Evolutionary conservation across 2,888 invertebrate species (phyloP).

Genomic region (Diachrysia chrysitis): DNA sequence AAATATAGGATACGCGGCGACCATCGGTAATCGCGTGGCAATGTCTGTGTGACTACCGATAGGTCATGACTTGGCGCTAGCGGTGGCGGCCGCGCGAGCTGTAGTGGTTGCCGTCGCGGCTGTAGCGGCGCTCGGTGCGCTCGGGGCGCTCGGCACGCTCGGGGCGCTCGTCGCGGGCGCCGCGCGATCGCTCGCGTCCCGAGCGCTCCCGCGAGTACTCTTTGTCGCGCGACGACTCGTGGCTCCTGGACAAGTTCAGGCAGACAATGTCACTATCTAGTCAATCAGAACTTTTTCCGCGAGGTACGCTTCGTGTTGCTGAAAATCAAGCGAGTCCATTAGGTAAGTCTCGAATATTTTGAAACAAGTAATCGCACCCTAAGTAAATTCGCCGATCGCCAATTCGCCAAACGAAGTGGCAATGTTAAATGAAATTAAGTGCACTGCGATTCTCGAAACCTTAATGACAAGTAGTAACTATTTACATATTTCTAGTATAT

Average conservation of each 20-base stretch:
- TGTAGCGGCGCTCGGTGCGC: constrained; percentile 82
- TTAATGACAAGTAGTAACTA: too few relatives aligned
- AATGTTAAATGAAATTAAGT: constrained; percentile 7
- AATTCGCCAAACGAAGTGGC: constrained; percentile 3
- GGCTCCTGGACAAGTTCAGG: constrained; percentile 35
- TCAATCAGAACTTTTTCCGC: not conserved
- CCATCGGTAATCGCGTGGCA: constrained; percentile 12
- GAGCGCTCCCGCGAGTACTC: constrained; percentile 81
- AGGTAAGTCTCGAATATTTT: too few relatives aligned
- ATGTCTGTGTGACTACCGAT: constrained; percentile 11
- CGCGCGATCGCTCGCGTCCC: constrained; percentile 76
- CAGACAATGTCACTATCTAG: constrained; percentile 1
- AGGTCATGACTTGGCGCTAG: constrained; percentile 55
- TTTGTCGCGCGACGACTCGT: constrained; percentile 71
- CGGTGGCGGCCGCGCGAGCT: constrained; percentile 80
- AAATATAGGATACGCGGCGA: constrained; percentile 26
- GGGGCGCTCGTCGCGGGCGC: constrained; percentile 74
- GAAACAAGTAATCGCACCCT: too few relatives aligned
- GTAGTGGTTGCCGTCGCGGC: constrained; percentile 80
- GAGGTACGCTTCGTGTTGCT: not conserved
- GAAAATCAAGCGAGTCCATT: not conserved
- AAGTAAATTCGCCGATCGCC: too few relatives aligned
- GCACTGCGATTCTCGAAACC: too few relatives aligned
- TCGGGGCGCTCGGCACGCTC: constrained; percentile 75
- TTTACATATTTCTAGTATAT: too few relatives aligned